phyloP scores from a whole-genome alignment of 2,113 vertebrate species.

The Herpailurus yagouaroundi region DNA sequence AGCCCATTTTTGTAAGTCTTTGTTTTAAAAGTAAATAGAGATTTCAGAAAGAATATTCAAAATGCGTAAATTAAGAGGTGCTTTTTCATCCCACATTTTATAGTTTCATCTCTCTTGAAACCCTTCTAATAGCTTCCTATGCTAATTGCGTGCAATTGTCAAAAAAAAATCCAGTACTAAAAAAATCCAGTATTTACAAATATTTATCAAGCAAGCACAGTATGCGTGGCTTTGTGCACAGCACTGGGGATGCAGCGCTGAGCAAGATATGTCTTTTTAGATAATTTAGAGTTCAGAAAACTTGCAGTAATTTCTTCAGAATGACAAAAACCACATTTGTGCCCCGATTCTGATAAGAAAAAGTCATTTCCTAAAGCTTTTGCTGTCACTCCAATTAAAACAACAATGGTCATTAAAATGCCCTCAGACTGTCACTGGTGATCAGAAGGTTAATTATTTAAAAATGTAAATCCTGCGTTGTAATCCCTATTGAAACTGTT shows the following conservation, averaged over 20 bases:
- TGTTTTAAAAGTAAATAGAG: constrained; percentile 62
- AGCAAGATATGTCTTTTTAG: neutral
- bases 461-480: constrained; percentile 77
- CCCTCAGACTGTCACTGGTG: constrained; percentile 54
- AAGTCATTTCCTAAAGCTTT: constrained; percentile 1
- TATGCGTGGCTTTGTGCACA: neutral
- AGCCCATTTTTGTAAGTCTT: constrained; percentile 66
- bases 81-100: constrained; percentile 36
- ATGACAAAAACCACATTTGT: neutral
- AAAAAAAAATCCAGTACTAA: neutral
- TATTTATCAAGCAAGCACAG: neutral
- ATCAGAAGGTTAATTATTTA: constrained; percentile 73
- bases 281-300: constrained; percentile 15
- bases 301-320: neutral
- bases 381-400: constrained; percentile 53
- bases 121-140: neutral
- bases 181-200: neutral
- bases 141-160: neutral
- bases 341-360: constrained; percentile 16
- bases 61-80: constrained; percentile 36
- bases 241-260: neutral
- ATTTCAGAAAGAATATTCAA: constrained; percentile 65
- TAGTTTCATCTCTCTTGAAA: constrained; percentile 1
- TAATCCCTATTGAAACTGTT: constrained; percentile 57
- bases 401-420: constrained; percentile 63